Evolutionary conservation across 2,797 vertebrate species (phyloP).

Genomic region (Columba guinea): DNA sequence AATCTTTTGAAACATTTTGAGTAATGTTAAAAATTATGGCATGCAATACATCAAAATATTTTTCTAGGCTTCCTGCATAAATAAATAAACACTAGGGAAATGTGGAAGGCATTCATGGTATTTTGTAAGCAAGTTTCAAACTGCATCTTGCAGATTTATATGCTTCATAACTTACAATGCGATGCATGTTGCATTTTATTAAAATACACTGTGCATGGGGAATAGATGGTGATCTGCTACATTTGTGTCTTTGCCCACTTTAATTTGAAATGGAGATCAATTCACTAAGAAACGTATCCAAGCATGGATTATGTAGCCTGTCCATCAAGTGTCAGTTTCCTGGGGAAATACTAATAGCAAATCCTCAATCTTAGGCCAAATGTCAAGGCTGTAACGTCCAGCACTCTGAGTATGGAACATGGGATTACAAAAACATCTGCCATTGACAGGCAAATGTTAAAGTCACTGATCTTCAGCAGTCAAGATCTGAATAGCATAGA

Average conservation of each 20-base stretch:
- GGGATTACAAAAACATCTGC: slow-evolving; percentile 68
- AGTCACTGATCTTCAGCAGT: slow-evolving; percentile 37
- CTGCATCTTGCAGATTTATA: slow-evolving; percentile 42
- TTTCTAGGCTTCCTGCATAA: slow-evolving; percentile 63
- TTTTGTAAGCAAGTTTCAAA: slow-evolving; percentile 60
- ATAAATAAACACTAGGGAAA: slow-evolving; percentile 61
- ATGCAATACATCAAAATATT: slow-evolving; percentile 63
- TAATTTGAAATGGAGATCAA: slow-evolving; percentile 58
- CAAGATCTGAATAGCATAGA: slow-evolving; percentile 35
- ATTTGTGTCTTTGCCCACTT: slow-evolving; percentile 13
- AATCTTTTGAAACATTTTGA: slow-evolving; percentile 67
- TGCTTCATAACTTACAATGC: background rate
- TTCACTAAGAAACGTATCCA: slow-evolving; percentile 36
- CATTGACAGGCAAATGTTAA: slow-evolving; percentile 66
- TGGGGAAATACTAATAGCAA: slow-evolving; percentile 53
- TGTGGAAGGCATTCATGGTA: slow-evolving; percentile 15
- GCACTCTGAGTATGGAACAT: slow-evolving; percentile 30
- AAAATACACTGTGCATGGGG: slow-evolving; percentile 7
- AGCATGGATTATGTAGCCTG: slow-evolving; percentile 49
- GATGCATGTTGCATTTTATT: slow-evolving; percentile 43
- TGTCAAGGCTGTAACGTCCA: slow-evolving; percentile 48
- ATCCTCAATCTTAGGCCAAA: slow-evolving; percentile 65
- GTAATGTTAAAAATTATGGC: slow-evolving; percentile 60
- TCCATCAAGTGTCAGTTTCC: slow-evolving; percentile 45
- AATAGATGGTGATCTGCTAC: slow-evolving; percentile 1